Evolutionary conservation across 1,140 invertebrate species (phyloP).

Genomic region (Aleiodes sp.): DNA sequence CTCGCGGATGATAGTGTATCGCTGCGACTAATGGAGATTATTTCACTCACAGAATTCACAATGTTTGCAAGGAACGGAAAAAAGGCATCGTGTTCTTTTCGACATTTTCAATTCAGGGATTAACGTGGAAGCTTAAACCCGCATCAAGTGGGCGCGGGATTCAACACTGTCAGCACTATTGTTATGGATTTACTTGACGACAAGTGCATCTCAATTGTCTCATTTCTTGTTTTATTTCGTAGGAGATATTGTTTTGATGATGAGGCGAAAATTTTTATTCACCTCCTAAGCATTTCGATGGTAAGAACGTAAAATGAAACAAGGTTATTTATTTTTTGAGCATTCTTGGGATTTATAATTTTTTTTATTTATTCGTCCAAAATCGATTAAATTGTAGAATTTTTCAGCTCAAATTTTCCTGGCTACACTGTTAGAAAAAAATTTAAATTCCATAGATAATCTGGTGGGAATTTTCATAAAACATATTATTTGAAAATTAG

Average conservation of each 20-base stretch:
- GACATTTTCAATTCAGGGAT: not conserved
- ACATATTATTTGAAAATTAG: too few relatives aligned
- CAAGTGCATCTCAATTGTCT: not conserved
- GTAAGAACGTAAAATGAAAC: too few relatives aligned
- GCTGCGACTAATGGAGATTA: not conserved
- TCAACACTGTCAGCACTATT: not conserved
- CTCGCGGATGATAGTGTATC: not conserved
- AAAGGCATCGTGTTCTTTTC: not conserved
- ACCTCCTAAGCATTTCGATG: too few relatives aligned
- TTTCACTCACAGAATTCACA: not conserved
- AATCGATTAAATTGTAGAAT: too few relatives aligned
- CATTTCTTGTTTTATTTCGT: not conserved
- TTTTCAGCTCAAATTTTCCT: too few relatives aligned
- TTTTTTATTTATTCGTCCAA: too few relatives aligned
- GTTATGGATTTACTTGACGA: not conserved
- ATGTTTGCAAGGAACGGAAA: not conserved
- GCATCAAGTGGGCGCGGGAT: not conserved
- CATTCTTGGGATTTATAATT: too few relatives aligned
- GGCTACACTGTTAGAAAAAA: too few relatives aligned
- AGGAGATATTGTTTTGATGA: too few relatives aligned
- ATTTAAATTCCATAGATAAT: too few relatives aligned
- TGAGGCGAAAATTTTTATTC: not conserved
- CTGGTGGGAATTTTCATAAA: too few relatives aligned
- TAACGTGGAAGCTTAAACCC: not conserved
- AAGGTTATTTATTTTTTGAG: too few relatives aligned